These are phyloP conservation scores for Sakesphorus luctuosus DNA, from an alignment of 2,113 vertebrate genomes.

Conservation along the genomic window DNA sequence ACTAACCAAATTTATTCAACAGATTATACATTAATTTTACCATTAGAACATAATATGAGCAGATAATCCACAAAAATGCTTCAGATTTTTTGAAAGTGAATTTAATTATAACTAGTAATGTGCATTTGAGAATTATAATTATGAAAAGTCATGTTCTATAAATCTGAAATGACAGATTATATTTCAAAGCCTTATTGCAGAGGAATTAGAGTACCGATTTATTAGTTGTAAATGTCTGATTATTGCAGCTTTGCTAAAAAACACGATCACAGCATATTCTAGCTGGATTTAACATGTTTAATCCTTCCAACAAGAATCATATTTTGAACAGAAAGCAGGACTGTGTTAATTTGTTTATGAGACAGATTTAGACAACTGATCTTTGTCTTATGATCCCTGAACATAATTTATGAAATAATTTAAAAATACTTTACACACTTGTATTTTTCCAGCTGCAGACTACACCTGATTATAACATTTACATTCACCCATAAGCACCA, in stretches of 20 bases:
- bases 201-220: slow-evolving; percentile 80
- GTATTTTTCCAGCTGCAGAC: not conserved
- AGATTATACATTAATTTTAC: slow-evolving; percentile 78
- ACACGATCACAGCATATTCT: slow-evolving; percentile 69
- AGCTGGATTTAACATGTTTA: slow-evolving; percentile 74
- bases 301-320: slow-evolving; percentile 73
- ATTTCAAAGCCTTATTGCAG: slow-evolving; percentile 81
- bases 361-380: slow-evolving; percentile 70
- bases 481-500: not conserved
- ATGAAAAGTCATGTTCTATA: slow-evolving; percentile 78
- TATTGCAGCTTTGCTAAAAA: slow-evolving; percentile 79
- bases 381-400: slow-evolving; percentile 58
- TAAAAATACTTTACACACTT: slow-evolving; percentile 35
- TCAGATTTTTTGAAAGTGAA: slow-evolving; percentile 79
- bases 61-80: slow-evolving; percentile 77
- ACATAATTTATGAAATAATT: slow-evolving; percentile 37
- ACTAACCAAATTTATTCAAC: slow-evolving; percentile 71
- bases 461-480: slow-evolving; percentile 11
- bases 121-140: slow-evolving; percentile 79
- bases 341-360: slow-evolving; percentile 77
- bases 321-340: slow-evolving; percentile 69
- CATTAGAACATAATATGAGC: slow-evolving; percentile 65
- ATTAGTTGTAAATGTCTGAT: slow-evolving; percentile 82
- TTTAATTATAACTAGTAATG: slow-evolving; percentile 80
- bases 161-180: slow-evolving; percentile 81